Base-by-base conservation (phyloP, 2,888 invertebrate genomes). In the Yponomeuta plumbellus region DNA sequence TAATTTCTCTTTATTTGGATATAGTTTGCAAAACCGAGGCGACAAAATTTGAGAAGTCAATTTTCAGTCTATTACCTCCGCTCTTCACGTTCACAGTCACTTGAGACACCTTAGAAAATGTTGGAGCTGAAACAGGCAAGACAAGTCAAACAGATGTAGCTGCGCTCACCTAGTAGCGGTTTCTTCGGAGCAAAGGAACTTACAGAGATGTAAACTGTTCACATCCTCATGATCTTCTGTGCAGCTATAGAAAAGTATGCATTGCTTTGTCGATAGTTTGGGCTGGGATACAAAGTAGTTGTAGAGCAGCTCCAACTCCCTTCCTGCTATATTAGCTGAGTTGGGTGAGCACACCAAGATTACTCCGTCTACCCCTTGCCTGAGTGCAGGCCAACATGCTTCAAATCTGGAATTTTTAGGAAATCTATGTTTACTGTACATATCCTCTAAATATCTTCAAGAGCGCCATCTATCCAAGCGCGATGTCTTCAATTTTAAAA, bases 341-440 rank as follows among this genome's bases (percentile, higher is more conserved):
- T 87, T 89, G 11, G 88, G 81, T 0, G 92, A 89, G 77, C 94
- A 95, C 0, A 96, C 94, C 69, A 96, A 92, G 69, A 96, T 92
- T 10, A 95, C 93, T 10, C 96, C 96, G 70, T 94, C 91, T 0
- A 93, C 91, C 70, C 94, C 94, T 70, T 93, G 85, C 61, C 94
- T 92, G 69, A 96, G 92, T 0, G 95, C 95, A 40, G 96, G 94
- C 96, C 96, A 96, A 75, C 95, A 95, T 11, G 92, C 91, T 78
- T 95, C 94, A 84, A 93, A 96, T 76, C 96, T 96, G 74, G 64
- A 80, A 80, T 66, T 58, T 84, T 94, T 93, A 88, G 44, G 44
- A 52, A 52, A 52, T 17, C 17, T 52, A 52, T 17, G 17, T 17
- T 52, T 44, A 44, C 13, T 44, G 1, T 44, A 17, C 0, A 10